Conservation (phyloP, 2,113 vertebrate genomes). For the Anguilla japonica region DNA sequence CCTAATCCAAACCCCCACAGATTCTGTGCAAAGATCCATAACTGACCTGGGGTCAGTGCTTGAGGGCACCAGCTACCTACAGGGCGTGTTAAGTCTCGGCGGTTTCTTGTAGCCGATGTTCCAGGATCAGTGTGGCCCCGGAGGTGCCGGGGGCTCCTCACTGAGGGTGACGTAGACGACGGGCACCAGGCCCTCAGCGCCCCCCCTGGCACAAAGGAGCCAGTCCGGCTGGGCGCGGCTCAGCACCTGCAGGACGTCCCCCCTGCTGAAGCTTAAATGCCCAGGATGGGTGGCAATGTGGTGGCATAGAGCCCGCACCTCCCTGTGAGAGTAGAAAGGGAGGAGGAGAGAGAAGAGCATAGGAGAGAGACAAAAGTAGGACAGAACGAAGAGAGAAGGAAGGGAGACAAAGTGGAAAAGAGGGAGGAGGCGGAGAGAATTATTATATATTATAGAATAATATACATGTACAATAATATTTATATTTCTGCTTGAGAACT, state of each 20-base stretch:
- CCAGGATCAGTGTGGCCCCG: slow-evolving; percentile 2
- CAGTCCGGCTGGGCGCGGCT: slow-evolving; percentile 80
- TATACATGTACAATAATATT: too few relatives aligned
- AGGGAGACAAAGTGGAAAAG: too few relatives aligned
- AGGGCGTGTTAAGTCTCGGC: neutral
- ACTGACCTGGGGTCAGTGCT: slow-evolving; percentile 7
- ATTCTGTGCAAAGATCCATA: slow-evolving; percentile 13
- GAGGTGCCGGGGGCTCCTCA: slow-evolving; percentile 31
- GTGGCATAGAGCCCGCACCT: slow-evolving; percentile 85
- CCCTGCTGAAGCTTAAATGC: slow-evolving; percentile 91
- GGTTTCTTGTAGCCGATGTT: neutral
- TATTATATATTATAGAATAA: too few relatives aligned
- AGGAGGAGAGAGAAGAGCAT: too few relatives aligned
- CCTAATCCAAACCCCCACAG: neutral
- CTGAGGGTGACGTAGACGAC: slow-evolving; percentile 82
- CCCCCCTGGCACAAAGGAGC: slow-evolving; percentile 79
- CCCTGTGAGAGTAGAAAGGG: slow-evolving; percentile 58
- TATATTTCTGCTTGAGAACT: too few relatives aligned
- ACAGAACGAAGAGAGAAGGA: too few relatives aligned
- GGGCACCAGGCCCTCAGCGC: slow-evolving; percentile 78
- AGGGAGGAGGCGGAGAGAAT: too few relatives aligned
- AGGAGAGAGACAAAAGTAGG: too few relatives aligned
- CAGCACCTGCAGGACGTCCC: slow-evolving; percentile 80
- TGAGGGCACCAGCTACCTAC: neutral
- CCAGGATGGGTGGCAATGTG: slow-evolving; percentile 84